Evolutionary conservation across 2,888 invertebrate genomes (phyloP), one percentile per base, ranked within the genome.

Genomic region (Bimastos eiseni): DNA sequence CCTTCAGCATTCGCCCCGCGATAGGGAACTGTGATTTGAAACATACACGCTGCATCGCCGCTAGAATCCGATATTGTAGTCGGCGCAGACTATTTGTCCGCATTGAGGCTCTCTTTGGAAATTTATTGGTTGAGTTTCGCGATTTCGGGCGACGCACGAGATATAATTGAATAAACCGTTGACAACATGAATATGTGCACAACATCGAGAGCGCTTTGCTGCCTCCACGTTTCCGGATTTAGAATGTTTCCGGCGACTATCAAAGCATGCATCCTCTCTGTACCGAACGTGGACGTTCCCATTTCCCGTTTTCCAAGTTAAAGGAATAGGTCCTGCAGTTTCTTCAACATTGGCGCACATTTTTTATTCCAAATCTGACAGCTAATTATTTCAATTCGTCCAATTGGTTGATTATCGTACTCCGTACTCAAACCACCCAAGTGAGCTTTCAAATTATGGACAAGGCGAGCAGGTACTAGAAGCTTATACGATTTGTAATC

Each of bases 1-100:
- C n/a, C n/a, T 70, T 70, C 70, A 70, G 70, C n/a, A 70, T 70
- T 70, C 70, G n/a, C 70, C 70, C 30, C 70, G 70, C 70, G 70
- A 30, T 19, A 49, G 49, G n/a, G n/a, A 70, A 3, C 70, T 70
- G 30, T 13, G 70, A 70, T n/a, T n/a, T 70, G 70, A 70, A 70
- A 70, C 30, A 70, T 30, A 8, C 70, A 11, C 2, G 0, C n/a
- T n/a, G 70, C 30, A 70, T 70, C n/a, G n/a, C 30, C 70, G 30
- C 11, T n/a, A 8, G 70, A 70, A 70, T n/a, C 70, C 70, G n/a
- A 70, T 70, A n/a, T n/a, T n/a, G n/a, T n/a, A 70, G n/a, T 70
- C 70, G 70, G 49, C 49, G 49, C 15, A 24, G 49, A 49, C 49
- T 49, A 21, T 49, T 49, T 21, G 49, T 30, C n/a, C 70, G 70